phyloP scores from a whole-genome alignment of 2,888 invertebrate genomes.

The Melitaea athalia region DNA sequence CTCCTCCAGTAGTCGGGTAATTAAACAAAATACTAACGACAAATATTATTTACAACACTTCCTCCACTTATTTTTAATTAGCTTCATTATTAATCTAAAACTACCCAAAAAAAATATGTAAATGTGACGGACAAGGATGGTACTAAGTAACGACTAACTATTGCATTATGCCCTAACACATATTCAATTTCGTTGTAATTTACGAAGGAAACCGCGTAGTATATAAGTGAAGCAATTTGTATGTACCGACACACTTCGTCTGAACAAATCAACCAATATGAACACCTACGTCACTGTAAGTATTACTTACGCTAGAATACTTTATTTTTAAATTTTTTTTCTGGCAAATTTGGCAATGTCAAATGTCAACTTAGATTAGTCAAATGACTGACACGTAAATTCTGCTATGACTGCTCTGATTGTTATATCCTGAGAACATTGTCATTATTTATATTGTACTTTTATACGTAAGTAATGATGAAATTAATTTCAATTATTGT shows the following conservation, averaged over 20 bases:
- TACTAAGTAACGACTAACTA: constrained; percentile 2
- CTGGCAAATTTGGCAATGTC: background rate
- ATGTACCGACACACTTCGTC: constrained; percentile 61
- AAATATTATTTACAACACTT: background rate
- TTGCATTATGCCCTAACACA: constrained; percentile 14
- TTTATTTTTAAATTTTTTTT: constrained; percentile 12
- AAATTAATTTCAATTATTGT: background rate
- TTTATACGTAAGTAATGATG: background rate
- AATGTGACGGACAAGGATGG: constrained; percentile 16
- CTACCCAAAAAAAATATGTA: background rate
- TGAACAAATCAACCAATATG: constrained; percentile 61
- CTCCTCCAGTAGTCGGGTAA: no score
- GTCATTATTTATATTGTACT: background rate
- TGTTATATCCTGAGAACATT: no score
- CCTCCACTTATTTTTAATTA: background rate
- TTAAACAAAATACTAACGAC: no score
- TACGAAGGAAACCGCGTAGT: constrained; percentile 38
- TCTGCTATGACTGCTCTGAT: no score
- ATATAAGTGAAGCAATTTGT: constrained; percentile 40
- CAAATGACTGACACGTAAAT: no score
- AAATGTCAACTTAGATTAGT: no score
- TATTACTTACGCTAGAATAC: constrained; percentile 40
- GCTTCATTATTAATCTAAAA: background rate
- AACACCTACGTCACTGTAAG: constrained; percentile 72
- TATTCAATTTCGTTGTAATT: constrained; percentile 13